These are phyloP conservation scores for Ochropleura leucogaster DNA, from an alignment of 2,888 invertebrate species.

Conservation along the genomic window DNA sequence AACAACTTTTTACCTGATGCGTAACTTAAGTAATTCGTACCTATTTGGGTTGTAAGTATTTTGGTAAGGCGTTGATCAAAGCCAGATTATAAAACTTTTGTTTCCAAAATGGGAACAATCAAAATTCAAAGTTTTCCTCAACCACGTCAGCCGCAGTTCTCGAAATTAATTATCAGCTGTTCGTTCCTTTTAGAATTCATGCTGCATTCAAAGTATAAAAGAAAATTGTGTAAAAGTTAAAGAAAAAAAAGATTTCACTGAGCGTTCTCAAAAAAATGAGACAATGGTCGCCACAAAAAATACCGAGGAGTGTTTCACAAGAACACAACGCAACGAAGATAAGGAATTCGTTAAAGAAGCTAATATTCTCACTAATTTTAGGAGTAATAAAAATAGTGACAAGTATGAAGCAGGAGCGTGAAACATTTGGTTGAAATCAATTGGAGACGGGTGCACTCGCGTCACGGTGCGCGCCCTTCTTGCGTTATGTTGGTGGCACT, in stretches of 20 bases:
- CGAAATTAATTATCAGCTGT: slow-evolving; percentile 22
- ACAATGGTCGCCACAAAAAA: slow-evolving; percentile 38
- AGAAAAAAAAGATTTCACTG: slow-evolving; percentile 6
- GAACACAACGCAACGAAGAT: slow-evolving; percentile 43
- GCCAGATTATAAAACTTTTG: background rate
- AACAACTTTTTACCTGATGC: slow-evolving; percentile 1
- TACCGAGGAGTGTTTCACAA: slow-evolving; percentile 43
- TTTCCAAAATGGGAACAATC: slow-evolving; percentile 32
- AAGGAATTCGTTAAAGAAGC: slow-evolving; percentile 62
- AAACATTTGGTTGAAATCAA: slow-evolving; percentile 81
- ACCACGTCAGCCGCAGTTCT: slow-evolving; percentile 15
- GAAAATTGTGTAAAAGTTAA: background rate
- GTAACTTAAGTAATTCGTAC: background rate
- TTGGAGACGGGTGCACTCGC: slow-evolving; percentile 80
- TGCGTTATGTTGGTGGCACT: slow-evolving; percentile 29
- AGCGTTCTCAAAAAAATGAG: slow-evolving; percentile 23
- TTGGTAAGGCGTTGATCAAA: background rate
- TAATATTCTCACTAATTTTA: slow-evolving; percentile 62
- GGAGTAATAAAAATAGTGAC: slow-evolving; percentile 69
- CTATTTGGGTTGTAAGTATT: background rate
- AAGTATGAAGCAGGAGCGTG: slow-evolving; percentile 83
- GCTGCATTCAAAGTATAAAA: background rate
- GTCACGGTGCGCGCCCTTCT: slow-evolving; percentile 73
- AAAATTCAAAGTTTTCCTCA: slow-evolving; percentile 13
- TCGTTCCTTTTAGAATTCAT: slow-evolving; percentile 11